Evolutionary conservation across 2,888 invertebrate genomes (phyloP).

Genomic region (Cephus runcator): DNA sequence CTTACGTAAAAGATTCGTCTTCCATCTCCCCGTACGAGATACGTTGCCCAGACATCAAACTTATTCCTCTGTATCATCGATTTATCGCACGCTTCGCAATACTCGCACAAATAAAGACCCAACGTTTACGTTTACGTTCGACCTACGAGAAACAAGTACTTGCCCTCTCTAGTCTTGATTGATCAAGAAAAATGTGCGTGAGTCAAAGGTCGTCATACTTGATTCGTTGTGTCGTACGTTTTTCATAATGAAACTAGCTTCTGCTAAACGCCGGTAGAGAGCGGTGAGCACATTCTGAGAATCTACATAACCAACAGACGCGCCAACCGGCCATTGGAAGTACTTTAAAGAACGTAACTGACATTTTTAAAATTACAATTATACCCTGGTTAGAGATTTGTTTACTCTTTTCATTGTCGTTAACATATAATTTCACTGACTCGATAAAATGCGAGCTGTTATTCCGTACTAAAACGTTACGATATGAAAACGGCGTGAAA

Average conservation of each 20-base stretch:
- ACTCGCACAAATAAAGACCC: conserved; percentile 1
- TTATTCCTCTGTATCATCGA: background rate
- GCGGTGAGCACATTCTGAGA: background rate
- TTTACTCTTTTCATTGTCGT: background rate
- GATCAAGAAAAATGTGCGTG: background rate
- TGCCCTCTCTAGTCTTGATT: background rate
- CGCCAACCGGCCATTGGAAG: background rate
- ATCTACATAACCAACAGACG: background rate
- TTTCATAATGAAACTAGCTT: background rate
- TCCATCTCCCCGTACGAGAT: background rate
- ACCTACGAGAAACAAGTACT: background rate
- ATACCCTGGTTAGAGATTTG: background rate
- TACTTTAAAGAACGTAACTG: background rate
- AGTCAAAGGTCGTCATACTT: background rate
- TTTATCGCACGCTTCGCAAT: background rate
- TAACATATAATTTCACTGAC: background rate
- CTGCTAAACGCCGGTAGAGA: background rate
- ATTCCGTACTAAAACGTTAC: background rate
- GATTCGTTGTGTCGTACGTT: background rate
- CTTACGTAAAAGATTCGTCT: background rate
- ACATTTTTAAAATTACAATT: background rate
- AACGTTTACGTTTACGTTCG: background rate
- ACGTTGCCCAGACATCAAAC: background rate
- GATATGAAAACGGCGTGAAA: background rate
- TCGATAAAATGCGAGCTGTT: background rate